phyloP scores from a whole-genome alignment of 2,888 invertebrate species.

The Agrochola circellaris region DNA sequence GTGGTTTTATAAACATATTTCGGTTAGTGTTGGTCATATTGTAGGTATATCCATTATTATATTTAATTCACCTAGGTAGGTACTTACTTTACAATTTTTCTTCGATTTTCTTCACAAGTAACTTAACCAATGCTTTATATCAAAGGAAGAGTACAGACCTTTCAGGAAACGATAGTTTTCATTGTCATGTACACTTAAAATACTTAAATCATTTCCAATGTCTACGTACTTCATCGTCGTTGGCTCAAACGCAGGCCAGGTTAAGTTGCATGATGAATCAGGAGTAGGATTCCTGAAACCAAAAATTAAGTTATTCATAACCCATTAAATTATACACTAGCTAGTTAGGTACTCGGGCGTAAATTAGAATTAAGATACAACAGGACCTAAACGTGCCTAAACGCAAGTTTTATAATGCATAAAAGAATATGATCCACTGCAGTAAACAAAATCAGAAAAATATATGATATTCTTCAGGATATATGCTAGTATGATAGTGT shows the following conservation, averaged over 20 bases:
- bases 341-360: too few relatives aligned
- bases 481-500: too few relatives aligned
- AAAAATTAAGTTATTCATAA: not conserved
- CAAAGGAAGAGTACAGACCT: not conserved
- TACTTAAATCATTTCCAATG: constrained; percentile 15
- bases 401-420: too few relatives aligned
- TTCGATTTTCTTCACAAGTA: not conserved
- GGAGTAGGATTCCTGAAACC: constrained; percentile 27
- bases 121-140: constrained; percentile 2
- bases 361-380: too few relatives aligned
- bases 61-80: too few relatives aligned
- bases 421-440: too few relatives aligned
- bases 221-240: constrained; percentile 7
- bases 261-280: not conserved
- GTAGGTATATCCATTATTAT: not conserved
- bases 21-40: not conserved
- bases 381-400: too few relatives aligned
- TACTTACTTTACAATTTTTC: not conserved
- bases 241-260: constrained; percentile 22
- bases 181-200: constrained; percentile 29
- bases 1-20: too few relatives aligned
- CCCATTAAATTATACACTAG: not conserved
- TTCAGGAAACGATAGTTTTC: constrained; percentile 19
- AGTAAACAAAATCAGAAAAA: too few relatives aligned
- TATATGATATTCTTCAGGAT: too few relatives aligned